phyloP scores from a whole-genome alignment of 2,113 vertebrate genomes.

The Bostrychus sinensis region DNA sequence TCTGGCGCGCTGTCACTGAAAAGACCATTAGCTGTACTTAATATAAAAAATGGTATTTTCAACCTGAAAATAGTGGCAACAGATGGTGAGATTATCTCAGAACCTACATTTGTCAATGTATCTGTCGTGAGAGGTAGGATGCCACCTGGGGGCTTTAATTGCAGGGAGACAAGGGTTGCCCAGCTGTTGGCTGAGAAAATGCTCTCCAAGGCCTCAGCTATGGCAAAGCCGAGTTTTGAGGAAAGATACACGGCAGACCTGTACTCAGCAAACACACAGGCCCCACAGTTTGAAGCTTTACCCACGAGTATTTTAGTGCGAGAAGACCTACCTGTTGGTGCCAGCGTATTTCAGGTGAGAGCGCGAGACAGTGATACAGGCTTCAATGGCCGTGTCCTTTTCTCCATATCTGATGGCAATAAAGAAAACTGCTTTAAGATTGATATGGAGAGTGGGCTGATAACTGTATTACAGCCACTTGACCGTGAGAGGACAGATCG shows the following conservation, averaged over 20 bases:
- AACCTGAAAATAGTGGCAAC: conserved; percentile 89
- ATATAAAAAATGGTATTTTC: conserved; percentile 86
- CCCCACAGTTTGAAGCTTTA: conserved; percentile 93
- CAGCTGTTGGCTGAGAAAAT: conserved; percentile 92
- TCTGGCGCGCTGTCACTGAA: conserved; percentile 91
- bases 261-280: conserved; percentile 89
- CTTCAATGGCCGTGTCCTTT: conserved; percentile 91
- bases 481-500: conserved; percentile 90
- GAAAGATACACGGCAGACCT: conserved; percentile 84
- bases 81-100: conserved; percentile 91
- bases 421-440: conserved; percentile 91
- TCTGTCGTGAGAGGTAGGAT: conserved; percentile 89
- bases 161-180: conserved; percentile 91
- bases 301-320: conserved; percentile 89
- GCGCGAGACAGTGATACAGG: conserved; percentile 90
- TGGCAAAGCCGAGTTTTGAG: conserved; percentile 81
- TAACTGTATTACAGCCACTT: conserved; percentile 88
- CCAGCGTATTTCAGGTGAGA: conserved; percentile 87
- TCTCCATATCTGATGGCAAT: conserved; percentile 92
- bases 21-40: conserved; percentile 83
- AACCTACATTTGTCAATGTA: conserved; percentile 93
- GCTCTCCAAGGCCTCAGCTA: conserved; percentile 88
- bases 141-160: conserved; percentile 87
- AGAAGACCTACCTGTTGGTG: conserved; percentile 86
- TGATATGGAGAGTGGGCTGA: conserved; percentile 87